Evolutionary conservation across 64 coral and sea anemone species (phyloP).

Genomic region (Porites australiensis): DNA sequence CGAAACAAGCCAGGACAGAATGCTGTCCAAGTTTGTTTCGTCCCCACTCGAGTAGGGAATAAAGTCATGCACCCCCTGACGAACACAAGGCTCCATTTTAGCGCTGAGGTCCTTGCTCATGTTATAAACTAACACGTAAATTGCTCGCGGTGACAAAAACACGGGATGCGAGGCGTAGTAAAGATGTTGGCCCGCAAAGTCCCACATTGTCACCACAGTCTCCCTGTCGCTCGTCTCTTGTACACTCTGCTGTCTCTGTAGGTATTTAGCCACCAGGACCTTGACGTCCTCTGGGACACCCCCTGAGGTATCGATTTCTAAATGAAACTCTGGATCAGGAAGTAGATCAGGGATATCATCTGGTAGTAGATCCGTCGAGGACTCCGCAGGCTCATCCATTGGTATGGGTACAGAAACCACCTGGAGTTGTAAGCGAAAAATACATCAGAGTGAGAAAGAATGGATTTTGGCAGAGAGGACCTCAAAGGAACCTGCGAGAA

Average conservation of each 20-base stretch:
- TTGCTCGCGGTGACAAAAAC: slow-evolving; percentile 61
- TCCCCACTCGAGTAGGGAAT: slow-evolving; percentile 51
- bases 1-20: slow-evolving; percentile 78
- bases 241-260: slow-evolving; percentile 45
- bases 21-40: slow-evolving; percentile 83
- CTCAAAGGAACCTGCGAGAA: too few relatives aligned
- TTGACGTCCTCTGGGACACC: slow-evolving; percentile 65
- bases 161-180: slow-evolving; percentile 83
- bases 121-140: slow-evolving; percentile 80
- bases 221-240: slow-evolving; percentile 39
- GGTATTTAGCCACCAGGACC: slow-evolving; percentile 55
- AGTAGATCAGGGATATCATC: background rate
- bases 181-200: slow-evolving; percentile 80
- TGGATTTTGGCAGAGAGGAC: background rate
- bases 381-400: background rate
- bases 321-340: slow-evolving; percentile 27
- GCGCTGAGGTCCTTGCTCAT: slow-evolving; percentile 63
- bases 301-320: slow-evolving; percentile 38
- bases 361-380: background rate
- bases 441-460: background rate
- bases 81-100: slow-evolving; percentile 72
- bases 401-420: background rate
- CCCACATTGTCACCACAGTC: slow-evolving; percentile 72
- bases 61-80: slow-evolving; percentile 66
- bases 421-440: background rate